Base-by-base conservation (phyloP, 2,797 vertebrate genomes). In the Sitta carolinensis region DNA sequence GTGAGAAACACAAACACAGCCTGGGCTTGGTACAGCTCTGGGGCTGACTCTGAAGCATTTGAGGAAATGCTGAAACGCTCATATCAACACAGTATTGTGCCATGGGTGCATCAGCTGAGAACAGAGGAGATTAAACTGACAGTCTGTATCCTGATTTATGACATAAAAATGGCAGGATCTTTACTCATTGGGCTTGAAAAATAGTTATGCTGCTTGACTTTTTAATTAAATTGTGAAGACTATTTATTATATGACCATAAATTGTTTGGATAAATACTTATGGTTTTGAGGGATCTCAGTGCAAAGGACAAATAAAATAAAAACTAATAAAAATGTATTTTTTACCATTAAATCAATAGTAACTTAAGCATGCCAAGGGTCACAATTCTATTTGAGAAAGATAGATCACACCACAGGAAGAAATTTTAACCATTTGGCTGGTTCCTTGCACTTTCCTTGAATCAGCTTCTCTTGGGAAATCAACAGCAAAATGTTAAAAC, bases 151-250 rank as follows among this genome's bases (percentile, higher is more conserved):
- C 84, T 83, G 87, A 95, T 94, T 93, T 92, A 87, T 77, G 73
- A 47, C 32, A 68, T n/a, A 34, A 83, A 93, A 83, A 80, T 61
- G 57, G 42, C 68, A 93, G 30, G 42, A 38, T 80, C 76, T 80
- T 89, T 83, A 82, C 48, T 93, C 50, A 67, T 5, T 69, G 4
- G 68, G 19, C 40, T 87, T 92, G 91, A 89, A 80, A 87, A 94
- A 89, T 69, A 85, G 75, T 48, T 89, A 58, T 29, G 43, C 34
- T 51, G 25, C 29, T 78, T 38, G 73, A 54, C 34, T 92, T 94
- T 80, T 83, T 88, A 94, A 94, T 96, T 90, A 91, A 89, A 93
- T 75, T 62, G 62, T 55, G 66, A 86, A 38, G 22, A 78, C n/a
- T 78, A 75, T 89, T 90, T 93, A 77, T 83, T 87, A 66, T 58